phyloP scores from a whole-genome alignment of 2,113 vertebrate genomes.

The Ahaetulla prasina region DNA sequence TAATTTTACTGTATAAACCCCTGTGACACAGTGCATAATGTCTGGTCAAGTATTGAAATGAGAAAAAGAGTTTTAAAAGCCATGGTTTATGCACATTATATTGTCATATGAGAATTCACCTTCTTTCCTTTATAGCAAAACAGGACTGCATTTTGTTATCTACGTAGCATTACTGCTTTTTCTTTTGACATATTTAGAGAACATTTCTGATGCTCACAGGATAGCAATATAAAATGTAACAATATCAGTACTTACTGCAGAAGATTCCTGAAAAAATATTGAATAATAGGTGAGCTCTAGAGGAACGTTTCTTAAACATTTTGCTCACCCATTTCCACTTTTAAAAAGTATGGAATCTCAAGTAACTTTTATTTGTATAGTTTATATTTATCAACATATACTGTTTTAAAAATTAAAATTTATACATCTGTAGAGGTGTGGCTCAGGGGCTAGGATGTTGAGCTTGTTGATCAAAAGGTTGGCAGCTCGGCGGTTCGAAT shows the following conservation, averaged over 20 bases:
- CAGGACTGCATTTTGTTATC: background rate
- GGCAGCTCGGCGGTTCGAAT: too few species aligned
- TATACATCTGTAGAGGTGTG: background rate
- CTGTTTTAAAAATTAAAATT: background rate
- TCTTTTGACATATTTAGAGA: background rate
- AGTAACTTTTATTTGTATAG: background rate
- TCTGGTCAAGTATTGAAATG: background rate
- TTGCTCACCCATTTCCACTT: background rate
- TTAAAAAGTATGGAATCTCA: background rate
- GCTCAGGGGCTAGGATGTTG: too few species aligned
- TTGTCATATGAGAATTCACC: conserved; percentile 9
- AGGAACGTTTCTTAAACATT: background rate
- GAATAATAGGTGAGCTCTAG: background rate
- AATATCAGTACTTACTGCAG: background rate
- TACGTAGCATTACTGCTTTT: background rate
- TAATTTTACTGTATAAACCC: background rate
- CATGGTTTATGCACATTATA: background rate
- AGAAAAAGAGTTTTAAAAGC: conserved; percentile 17
- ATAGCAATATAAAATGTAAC: background rate
- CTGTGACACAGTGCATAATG: conserved; percentile 10
- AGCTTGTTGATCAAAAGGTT: too few species aligned
- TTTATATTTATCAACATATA: background rate
- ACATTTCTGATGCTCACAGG: background rate
- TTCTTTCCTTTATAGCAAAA: background rate
- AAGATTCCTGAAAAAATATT: background rate